Evolutionary conservation across 2,888 invertebrate species (phyloP), one percentile per base, ranked within the genome.

Genomic region (Cyaniris semiargus): DNA sequence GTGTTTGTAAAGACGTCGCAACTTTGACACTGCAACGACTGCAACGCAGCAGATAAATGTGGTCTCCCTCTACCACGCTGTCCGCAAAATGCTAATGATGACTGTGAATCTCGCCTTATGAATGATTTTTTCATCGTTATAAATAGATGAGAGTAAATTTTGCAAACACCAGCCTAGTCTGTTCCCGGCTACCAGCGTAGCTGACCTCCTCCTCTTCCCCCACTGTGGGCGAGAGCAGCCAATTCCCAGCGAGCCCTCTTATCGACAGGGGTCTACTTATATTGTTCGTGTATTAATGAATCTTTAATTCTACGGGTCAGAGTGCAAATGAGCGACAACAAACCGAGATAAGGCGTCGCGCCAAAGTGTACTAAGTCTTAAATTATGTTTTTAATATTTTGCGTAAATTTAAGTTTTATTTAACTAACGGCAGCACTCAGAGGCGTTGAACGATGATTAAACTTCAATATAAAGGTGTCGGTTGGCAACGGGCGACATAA

Each of bases 311-410:
- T 77, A 75, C 15, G 77, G 87, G 82, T 86, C 88, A 86, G 53
- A 86, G 89, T 84, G 86, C 90, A 88, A 89, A 70, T 84, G 79
- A 82, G 83, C 86, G 91, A 88, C 90, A 81, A 84, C 88, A 86
- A 86, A n/a, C 75, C 78, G 78, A 82, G 90, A 90, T 89, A 90
- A 89, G 79, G 74, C 58, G 60, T n/a, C 3, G 8, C 31, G 10
- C 77, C 18, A 80, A 88, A 76, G 77, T 82, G 78, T 56, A 80
- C 85, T 88, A 85, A 83, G 85, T 2, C 0, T 18, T n/a, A 80
- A 80, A 79, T 78, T 27, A 15, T 13, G 48, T 56, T 75, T 76
- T 78, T 79, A 58, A 34, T 48, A 74, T 31, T 66, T 60, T 8
- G 4, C 23, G 60, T 60, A 60, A 60, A 23, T 60, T 60, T 10